These are phyloP conservation scores for Stenotaenia linearis DNA, from an alignment of 2,888 invertebrate genomes.

Conservation along the genomic window DNA sequence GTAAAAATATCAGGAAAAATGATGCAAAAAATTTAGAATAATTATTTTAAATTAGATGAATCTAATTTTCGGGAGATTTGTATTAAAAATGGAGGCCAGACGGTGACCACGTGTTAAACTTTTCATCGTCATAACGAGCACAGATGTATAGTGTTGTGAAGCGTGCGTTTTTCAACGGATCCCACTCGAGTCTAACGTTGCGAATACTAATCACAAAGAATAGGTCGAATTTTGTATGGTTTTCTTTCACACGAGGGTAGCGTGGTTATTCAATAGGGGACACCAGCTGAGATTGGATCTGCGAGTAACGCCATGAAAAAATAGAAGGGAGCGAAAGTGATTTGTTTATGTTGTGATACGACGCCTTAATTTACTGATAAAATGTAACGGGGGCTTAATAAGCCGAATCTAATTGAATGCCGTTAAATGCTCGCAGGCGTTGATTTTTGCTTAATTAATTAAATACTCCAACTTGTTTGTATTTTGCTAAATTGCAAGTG, in stretches of 20 bases:
- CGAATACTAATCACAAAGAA: conserved; percentile 4
- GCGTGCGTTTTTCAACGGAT: neutral
- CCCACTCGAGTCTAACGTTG: neutral
- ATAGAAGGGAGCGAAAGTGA: neutral
- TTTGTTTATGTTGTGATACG: neutral
- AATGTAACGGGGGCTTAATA: neutral
- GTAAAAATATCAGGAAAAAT: too few relatives aligned
- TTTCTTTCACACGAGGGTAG: conserved; percentile 9
- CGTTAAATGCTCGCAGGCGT: neutral
- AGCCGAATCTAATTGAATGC: neutral
- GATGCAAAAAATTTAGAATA: too few relatives aligned
- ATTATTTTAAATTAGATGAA: too few relatives aligned
- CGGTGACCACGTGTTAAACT: conserved; percentile 4
- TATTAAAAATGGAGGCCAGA: neutral
- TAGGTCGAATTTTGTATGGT: neutral
- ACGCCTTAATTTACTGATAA: neutral
- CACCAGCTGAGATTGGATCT: conserved; percentile 1
- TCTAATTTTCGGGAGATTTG: neutral
- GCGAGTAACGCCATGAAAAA: neutral
- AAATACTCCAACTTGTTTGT: too few relatives aligned
- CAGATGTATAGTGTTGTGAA: conserved; percentile 3
- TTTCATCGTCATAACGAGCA: neutral
- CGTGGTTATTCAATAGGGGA: neutral
- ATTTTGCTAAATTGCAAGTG: too few relatives aligned
- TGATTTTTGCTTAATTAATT: neutral